Percentiles rank a stretch among this genome's conserved stretches.
Conservation (phyloP, 2,797 vertebrate species). For the Sebastes nivosus region DNA sequence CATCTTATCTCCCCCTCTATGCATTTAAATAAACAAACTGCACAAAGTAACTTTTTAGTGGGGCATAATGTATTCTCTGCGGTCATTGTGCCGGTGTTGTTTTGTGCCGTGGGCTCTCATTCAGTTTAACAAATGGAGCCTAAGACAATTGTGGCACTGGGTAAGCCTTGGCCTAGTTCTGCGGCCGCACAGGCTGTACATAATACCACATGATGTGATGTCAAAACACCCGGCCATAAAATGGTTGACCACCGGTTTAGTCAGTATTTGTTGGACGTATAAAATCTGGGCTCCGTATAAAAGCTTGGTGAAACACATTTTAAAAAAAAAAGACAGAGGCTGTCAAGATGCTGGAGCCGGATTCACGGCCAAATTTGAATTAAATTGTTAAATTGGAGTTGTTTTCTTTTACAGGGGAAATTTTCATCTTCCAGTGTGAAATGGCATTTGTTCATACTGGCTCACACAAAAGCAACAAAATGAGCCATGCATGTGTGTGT, state of each 20-base stretch:
- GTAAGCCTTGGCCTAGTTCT: constrained; percentile 51
- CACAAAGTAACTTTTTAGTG: constrained; percentile 13
- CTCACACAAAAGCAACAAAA: constrained; percentile 38
- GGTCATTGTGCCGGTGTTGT: constrained; percentile 29
- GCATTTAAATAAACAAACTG: constrained; percentile 23
- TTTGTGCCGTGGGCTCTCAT: constrained; percentile 33
- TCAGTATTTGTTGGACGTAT: constrained; percentile 36
- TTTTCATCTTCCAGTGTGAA: constrained; percentile 31
- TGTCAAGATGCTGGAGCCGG: constrained; percentile 18
- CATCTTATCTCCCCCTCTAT: constrained; percentile 1
- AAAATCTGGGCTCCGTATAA: constrained; percentile 37
- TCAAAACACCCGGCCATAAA: constrained; percentile 60
- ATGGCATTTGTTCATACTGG: constrained; percentile 27
- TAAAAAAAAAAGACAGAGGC: constrained; percentile 17
- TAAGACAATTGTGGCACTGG: constrained; percentile 64
- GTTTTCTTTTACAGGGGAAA: constrained; percentile 16
- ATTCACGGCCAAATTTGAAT: constrained; percentile 25
- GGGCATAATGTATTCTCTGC: constrained; percentile 8
- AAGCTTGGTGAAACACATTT: constrained; percentile 30
- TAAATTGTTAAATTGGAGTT: constrained; percentile 22
- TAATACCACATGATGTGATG: constrained; percentile 59
- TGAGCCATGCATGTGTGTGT: constrained; percentile 11
- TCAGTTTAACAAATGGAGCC: constrained; percentile 59
- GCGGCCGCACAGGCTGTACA: constrained; percentile 43
- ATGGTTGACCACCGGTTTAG: constrained; percentile 43